Evolutionary conservation across 2,888 invertebrate genomes (phyloP).

Genomic region (Euplagia quadripunctaria): DNA sequence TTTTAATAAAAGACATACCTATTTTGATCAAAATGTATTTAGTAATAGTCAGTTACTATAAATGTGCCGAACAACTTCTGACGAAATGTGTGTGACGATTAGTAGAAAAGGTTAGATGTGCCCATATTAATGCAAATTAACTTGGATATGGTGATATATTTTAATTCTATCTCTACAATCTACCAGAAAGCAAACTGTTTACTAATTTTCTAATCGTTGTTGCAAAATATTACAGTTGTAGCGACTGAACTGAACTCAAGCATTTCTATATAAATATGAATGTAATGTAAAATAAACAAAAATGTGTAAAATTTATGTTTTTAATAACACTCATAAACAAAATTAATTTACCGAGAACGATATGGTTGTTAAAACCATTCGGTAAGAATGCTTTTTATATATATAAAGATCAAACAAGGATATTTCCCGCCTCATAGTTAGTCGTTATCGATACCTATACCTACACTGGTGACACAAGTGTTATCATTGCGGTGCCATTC

Average conservation of each 20-base stretch:
- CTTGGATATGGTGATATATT: not conserved
- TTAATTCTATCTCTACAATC: not conserved
- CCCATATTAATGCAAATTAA: constrained; percentile 16
- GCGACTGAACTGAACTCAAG: not conserved
- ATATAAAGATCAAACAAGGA: too few species aligned
- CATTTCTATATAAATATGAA: too few species aligned
- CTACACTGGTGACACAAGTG: too few species aligned
- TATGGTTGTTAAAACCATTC: too few species aligned
- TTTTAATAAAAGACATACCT: not conserved
- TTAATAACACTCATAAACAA: too few species aligned
- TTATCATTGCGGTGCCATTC: too few species aligned
- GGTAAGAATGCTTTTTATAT: too few species aligned
- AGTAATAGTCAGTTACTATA: not conserved
- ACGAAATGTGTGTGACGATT: constrained; percentile 12
- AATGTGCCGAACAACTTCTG: constrained; percentile 10
- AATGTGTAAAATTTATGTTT: too few species aligned
- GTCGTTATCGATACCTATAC: too few species aligned
- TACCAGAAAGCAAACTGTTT: not conserved
- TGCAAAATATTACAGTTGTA: not conserved
- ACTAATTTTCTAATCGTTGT: not conserved
- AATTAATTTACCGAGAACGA: too few species aligned
- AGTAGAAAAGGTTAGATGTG: constrained; percentile 13
- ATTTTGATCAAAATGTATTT: not conserved
- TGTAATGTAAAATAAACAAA: too few species aligned
- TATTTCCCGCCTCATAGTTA: too few species aligned